Conservation (phyloP, 1,140 invertebrate species). For the Sarcophaga peregrina region DNA sequence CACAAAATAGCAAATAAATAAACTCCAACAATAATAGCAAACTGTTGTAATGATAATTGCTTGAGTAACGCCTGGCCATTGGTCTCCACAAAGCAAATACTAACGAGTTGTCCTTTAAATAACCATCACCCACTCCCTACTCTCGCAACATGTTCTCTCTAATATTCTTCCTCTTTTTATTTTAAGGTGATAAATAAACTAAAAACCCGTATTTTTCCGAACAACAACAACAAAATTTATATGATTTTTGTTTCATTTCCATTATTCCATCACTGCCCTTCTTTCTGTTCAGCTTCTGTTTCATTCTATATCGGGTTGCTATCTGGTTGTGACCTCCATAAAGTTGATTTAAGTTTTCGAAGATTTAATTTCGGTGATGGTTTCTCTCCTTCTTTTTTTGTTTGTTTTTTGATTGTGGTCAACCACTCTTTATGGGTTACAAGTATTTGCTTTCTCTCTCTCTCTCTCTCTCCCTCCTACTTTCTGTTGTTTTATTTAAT, state of each 20-base stretch:
- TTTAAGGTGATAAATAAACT: not conserved
- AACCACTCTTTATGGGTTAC: not conserved
- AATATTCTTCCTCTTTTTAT: not conserved
- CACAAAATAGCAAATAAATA: not conserved
- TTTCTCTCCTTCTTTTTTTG: no score
- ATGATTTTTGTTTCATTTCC: not conserved
- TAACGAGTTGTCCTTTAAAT: not conserved
- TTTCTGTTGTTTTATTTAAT: not conserved
- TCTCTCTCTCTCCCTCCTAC: not conserved
- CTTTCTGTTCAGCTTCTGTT: not conserved
- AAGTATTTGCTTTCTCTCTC: no score
- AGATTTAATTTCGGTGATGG: conserved; percentile 20
- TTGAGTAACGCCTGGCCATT: not conserved
- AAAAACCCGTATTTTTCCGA: not conserved
- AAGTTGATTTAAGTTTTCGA: not conserved
- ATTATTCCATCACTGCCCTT: not conserved
- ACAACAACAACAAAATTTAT: conserved; percentile 4
- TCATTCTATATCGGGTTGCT: no score
- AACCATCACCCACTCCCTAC: not conserved
- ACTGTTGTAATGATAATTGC: conserved; percentile 19
- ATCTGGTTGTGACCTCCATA: no score
- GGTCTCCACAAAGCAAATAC: not conserved
- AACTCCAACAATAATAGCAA: not conserved
- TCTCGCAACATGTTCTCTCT: no score
- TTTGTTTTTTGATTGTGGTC: not conserved